Percentiles rank a stretch among this genome's conserved stretches.
phyloP scores from a whole-genome alignment of 2,113 vertebrate genomes.

The Plectropomus leopardus region DNA sequence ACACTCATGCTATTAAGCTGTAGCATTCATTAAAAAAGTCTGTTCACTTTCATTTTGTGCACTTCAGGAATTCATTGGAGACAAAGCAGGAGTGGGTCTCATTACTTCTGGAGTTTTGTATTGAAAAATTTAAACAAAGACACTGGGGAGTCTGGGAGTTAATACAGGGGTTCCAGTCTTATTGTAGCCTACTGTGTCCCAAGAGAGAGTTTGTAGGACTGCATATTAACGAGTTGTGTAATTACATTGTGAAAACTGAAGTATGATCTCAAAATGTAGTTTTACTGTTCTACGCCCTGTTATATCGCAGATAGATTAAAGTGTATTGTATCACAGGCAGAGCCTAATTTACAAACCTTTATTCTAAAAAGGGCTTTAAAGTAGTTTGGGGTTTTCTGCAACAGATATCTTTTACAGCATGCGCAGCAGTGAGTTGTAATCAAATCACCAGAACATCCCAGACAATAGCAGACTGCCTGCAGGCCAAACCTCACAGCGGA shows the following conservation, averaged over 20 bases:
- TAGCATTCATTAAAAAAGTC: background rate
- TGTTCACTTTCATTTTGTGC: background rate
- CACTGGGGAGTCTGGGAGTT: background rate
- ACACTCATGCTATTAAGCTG: background rate
- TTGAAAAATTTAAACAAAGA: background rate
- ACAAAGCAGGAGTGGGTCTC: background rate
- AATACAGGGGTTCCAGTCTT: background rate
- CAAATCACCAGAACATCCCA: slow-evolving; percentile 45
- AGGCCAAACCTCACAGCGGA: slow-evolving; percentile 11
- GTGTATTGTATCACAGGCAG: slow-evolving; percentile 5
- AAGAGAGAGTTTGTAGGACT: background rate
- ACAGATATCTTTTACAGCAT: slow-evolving; percentile 55
- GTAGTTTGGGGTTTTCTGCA: slow-evolving; percentile 35
- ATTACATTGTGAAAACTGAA: slow-evolving; percentile 4
- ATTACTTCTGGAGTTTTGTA: background rate
- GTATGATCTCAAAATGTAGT: background rate
- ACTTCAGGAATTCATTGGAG: background rate
- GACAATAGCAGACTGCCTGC: slow-evolving; percentile 46
- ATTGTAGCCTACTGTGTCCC: background rate
- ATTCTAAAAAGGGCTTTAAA: slow-evolving; percentile 30
- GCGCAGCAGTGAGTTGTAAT: slow-evolving; percentile 55
- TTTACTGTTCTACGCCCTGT: background rate
- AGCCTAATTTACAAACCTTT: slow-evolving; percentile 15
- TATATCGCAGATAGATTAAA: background rate
- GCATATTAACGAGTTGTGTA: background rate